Base-by-base conservation (phyloP, 2,113 vertebrate genomes). In the Osmerus eperlanus region DNA sequence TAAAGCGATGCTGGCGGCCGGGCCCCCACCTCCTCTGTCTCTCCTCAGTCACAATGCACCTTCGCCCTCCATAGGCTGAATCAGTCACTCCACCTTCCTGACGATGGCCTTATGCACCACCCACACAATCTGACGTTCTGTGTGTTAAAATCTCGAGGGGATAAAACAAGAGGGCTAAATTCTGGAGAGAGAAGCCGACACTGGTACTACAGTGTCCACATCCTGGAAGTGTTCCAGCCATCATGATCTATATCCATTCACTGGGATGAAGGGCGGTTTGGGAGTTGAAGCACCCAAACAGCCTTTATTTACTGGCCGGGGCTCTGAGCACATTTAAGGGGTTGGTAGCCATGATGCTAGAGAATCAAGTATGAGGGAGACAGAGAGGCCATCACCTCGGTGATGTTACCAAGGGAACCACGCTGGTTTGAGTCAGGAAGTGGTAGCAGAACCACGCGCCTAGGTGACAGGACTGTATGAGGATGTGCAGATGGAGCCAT, bases 1-100 rank as follows among this genome's bases (percentile, higher is more conserved):
- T 68, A 74, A 80, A 72, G 80, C 80, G 64, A 81, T 70, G 61
- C 55, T 67, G 55, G 71, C 77, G 63, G 68, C 88, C 84, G 62
- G 32, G 58, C 69, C 25, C 2, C 25, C 84, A 65, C 90, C 83
- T 74, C 71, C 1, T 0, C 59, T 65, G 68, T 19, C 70, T 69
- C 73, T 51, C 65, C 41, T 78, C 68, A 58, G 70, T 65, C 70
- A 75, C 58, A 73, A 3, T 18, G 7, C 54, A 62, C 67, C 64
- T 63, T 53, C 77, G 18, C 3, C 64, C 64, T 21, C 14, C 11
- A 18, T 36, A 71, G 12, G 15, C 54, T 56, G 53, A 21, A 11
- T 29, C 51, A 25, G 61, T 68, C 67, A 21, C 66, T 67, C 78
- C 58, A 61, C 51, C 66, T 55, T 73, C 72, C 55, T 18, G 66